Evolutionary conservation across 2,888 invertebrate genomes (phyloP).

Genomic region (Chrysina gloriosa): DNA sequence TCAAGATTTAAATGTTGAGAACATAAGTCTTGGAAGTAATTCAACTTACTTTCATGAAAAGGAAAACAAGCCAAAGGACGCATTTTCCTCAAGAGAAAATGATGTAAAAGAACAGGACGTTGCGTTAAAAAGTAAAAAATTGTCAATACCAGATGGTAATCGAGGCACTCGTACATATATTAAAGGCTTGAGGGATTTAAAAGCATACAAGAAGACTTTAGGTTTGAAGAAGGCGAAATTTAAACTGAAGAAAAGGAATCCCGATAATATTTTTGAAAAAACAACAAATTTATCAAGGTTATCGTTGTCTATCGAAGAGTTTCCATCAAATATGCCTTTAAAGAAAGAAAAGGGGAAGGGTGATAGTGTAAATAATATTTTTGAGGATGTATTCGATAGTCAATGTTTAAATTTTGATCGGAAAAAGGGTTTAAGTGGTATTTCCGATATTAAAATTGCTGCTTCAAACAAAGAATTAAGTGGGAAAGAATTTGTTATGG

Average conservation of each 20-base stretch:
- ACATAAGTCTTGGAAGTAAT: neutral
- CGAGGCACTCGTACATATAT: too few species aligned
- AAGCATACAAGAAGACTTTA: slow-evolving; percentile 28
- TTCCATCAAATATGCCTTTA: slow-evolving; percentile 3
- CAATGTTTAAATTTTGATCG: slow-evolving; percentile 39
- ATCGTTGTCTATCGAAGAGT: neutral
- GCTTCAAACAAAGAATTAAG: slow-evolving; percentile 52
- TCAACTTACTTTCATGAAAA: too few species aligned
- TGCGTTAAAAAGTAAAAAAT: neutral
- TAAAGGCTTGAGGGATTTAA: slow-evolving; percentile 33
- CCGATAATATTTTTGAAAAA: slow-evolving; percentile 19
- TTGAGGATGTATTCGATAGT: slow-evolving; percentile 42
- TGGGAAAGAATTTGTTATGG: slow-evolving; percentile 60
- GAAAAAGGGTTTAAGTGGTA: neutral
- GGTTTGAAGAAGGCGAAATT: slow-evolving; percentile 11
- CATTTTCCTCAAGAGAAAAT: too few species aligned
- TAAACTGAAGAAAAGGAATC: slow-evolving; percentile 8
- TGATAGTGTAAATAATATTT: slow-evolving; percentile 26
- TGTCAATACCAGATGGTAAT: too few species aligned
- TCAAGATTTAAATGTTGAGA: neutral
- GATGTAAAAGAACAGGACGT: neutral
- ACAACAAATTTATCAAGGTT: neutral
- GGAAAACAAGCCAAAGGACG: too few species aligned
- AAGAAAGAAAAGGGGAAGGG: slow-evolving; percentile 18
- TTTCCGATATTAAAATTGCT: neutral